phyloP scores from a whole-genome alignment of 2,888 invertebrate genomes.

The Leptinotarsa haldemani region DNA sequence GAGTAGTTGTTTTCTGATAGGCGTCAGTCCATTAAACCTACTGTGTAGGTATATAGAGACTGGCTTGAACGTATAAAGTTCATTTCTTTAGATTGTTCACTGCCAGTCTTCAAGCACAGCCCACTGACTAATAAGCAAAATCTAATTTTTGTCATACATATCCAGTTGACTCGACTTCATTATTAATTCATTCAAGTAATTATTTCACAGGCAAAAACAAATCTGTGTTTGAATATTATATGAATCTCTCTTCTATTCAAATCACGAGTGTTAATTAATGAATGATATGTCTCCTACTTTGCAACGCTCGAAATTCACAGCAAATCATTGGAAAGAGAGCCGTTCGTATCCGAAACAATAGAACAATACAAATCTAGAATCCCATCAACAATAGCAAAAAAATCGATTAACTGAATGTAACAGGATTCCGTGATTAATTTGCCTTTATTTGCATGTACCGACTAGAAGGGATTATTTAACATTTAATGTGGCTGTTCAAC shows the following conservation, averaged over 20 bases:
- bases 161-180: no score
- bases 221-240: background rate
- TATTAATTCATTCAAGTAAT: no score
- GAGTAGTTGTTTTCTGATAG: no score
- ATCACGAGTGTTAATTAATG: background rate
- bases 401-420: background rate
- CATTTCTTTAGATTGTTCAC: no score
- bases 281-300: background rate
- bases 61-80: no score
- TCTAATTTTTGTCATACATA: no score
- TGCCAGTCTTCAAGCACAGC: no score
- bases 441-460: background rate
- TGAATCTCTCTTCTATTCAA: background rate
- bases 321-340: background rate
- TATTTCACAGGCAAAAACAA: background rate
- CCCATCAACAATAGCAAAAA: background rate
- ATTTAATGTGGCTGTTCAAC: background rate
- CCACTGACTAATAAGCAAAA: no score
- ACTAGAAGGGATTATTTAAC: no score
- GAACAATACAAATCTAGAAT: background rate
- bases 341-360: background rate
- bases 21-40: no score
- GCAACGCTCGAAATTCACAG: background rate
- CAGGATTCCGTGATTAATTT: conserved; percentile 6
- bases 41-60: no score